phyloP scores from a whole-genome alignment of 2,888 invertebrate species.

The Eupithecia dodoneata region DNA sequence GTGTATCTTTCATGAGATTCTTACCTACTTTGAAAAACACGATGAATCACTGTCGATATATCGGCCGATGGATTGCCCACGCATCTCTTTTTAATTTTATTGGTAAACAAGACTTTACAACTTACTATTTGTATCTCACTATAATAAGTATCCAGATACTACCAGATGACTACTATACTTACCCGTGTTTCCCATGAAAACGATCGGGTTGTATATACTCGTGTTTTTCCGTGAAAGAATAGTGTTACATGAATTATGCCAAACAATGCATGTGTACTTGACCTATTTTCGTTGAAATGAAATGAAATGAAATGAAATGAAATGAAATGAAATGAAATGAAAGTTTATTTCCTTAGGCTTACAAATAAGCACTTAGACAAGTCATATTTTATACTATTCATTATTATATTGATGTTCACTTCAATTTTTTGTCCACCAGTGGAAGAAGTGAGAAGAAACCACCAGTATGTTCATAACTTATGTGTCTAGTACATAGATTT shows the following conservation, averaged over 20 bases:
- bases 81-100: slow-evolving; percentile 10
- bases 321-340: no score
- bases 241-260: slow-evolving; percentile 34
- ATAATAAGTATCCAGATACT: not conserved
- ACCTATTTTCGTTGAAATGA: slow-evolving; percentile 49
- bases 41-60: slow-evolving; percentile 25
- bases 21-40: slow-evolving; percentile 11
- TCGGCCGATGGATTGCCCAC: slow-evolving; percentile 13
- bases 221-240: slow-evolving; percentile 27
- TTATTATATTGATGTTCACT: no score
- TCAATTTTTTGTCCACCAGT: no score
- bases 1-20: not conserved
- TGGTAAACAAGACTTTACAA: slow-evolving; percentile 13
- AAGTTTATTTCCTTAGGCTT: no score
- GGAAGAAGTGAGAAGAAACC: no score
- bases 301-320: no score
- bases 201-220: slow-evolving; percentile 2
- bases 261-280: slow-evolving; percentile 47
- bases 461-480: no score
- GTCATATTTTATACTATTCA: no score
- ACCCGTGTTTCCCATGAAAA: slow-evolving; percentile 15
- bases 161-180: not conserved
- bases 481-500: no score
- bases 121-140: not conserved
- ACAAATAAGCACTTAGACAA: no score